Percentiles rank a stretch among this genome's conserved stretches.
These are phyloP conservation scores for Epizoanthus scotinus DNA, from an alignment of 92 coral and sea anemone species.

Conservation along the genomic window DNA sequence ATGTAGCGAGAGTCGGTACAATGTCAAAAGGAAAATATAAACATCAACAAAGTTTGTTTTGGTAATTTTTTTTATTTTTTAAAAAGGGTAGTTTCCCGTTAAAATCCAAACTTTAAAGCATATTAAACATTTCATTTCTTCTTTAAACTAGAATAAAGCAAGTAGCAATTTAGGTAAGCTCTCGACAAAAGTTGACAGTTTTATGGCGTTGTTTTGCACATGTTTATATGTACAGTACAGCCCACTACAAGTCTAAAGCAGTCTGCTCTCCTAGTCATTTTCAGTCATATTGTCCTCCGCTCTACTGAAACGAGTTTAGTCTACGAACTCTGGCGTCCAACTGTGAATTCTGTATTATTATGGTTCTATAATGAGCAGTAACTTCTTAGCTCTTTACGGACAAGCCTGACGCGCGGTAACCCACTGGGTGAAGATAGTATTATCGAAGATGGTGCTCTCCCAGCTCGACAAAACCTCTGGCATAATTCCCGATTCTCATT, in stretches of 20 bases:
- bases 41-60: neutral
- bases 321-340: neutral
- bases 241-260: too few relatives aligned
- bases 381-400: neutral
- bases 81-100: neutral
- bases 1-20: too few relatives aligned
- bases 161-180: too few relatives aligned
- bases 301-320: constrained; percentile 14
- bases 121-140: too few relatives aligned
- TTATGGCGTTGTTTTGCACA: too few relatives aligned
- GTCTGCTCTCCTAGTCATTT: neutral
- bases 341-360: constrained; percentile 8
- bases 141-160: too few relatives aligned
- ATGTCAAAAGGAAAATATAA: too few relatives aligned
- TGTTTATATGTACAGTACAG: too few relatives aligned
- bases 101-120: neutral
- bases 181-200: too few relatives aligned
- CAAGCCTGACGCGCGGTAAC: constrained; percentile 11
- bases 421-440: neutral
- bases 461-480: neutral
- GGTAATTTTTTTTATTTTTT: neutral
- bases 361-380: neutral
- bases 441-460: neutral
- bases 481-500: neutral
- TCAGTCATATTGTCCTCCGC: neutral